Evolutionary conservation across 2,113 vertebrate species (phyloP), one percentile per base, ranked within the genome.

Genomic region (Opisthocomus hoazin): DNA sequence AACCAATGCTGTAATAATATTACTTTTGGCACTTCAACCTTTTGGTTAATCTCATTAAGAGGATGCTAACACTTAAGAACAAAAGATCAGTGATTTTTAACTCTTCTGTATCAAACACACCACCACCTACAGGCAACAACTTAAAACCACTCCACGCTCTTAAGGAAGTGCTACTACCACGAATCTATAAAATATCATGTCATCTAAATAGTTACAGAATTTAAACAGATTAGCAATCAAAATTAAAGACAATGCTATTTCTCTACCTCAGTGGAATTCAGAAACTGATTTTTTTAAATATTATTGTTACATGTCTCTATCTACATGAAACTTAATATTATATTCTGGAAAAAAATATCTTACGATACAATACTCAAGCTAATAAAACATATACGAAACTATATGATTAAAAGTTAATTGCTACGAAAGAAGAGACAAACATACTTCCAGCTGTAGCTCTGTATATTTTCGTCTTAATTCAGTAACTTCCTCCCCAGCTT

Each of bases 401-500:
- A 63, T 13, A 26, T 83, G n/a, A 39, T 64, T 86, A 84, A 24
- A 88, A 73, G 15, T 15, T 48, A 89, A 70, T 24, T 84, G 53
- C n/a, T 87, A 90, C 46, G 61, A 89, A 85, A 92, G 39, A 90
- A 89, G 48, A 96, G 30, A 86, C 11, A 95, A 95, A 98, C 97
- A 83, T 98, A 99, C 99, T 98, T 99, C 99, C 50, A 99, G 98
- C 91, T 99, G 99, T 78, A 99, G 98, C 93, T 99, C 99, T 79
- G 99, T 99, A 51, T 99, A 99, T 96, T 98, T 99, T 75, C 99
- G 97, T 96, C 99, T 98, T 93, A 99, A 98, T 97, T 99, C 97
- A 87, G 99, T 99, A n/a, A 99, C 99, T 97, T 99, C 99, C 93
- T 99, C 99, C 93, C 99, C 99, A 84, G 99, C 98, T 97, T 99